Percentiles rank a stretch among this genome's conserved stretches.
phyloP scores from a whole-genome alignment of 2,113 vertebrate species.

The Rynchops niger region DNA sequence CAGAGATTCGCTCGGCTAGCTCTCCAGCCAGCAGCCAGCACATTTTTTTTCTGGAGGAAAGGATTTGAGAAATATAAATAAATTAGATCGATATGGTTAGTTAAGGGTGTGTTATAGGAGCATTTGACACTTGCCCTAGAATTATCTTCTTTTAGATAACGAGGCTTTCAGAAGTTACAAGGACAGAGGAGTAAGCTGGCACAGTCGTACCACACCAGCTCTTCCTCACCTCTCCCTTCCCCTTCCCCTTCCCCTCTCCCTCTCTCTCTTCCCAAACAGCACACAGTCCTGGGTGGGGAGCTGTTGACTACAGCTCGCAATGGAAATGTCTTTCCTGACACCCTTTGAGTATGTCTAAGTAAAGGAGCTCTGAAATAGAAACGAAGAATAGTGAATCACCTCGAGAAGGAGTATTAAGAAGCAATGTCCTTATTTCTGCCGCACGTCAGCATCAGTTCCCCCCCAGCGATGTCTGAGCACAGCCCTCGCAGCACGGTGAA shows the following conservation, averaged over 20 bases:
- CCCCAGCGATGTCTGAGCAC: not conserved
- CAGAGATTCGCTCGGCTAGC: not conserved
- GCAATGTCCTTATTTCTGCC: not conserved
- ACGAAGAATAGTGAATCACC: not conserved
- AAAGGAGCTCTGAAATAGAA: not conserved
- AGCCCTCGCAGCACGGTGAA: not conserved
- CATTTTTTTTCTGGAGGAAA: not conserved
- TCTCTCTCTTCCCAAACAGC: not conserved
- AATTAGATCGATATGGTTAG: not conserved
- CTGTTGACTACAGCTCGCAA: not conserved
- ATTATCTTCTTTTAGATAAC: not conserved
- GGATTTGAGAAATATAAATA: not conserved
- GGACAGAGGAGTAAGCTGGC: not conserved
- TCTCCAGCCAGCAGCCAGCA: not conserved
- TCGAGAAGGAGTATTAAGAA: not conserved
- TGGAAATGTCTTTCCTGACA: not conserved
- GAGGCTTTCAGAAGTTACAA: not conserved
- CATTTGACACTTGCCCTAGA: not conserved
- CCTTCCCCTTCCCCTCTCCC: not conserved
- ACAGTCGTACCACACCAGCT: not conserved
- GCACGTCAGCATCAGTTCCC: not conserved
- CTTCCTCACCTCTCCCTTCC: not conserved
- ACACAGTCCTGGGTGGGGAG: not conserved
- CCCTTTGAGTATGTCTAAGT: not conserved
- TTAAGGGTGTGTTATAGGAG: not conserved